Percentiles rank a stretch among this genome's conserved stretches.
Evolutionary conservation across 2,797 vertebrate genomes (phyloP).

Genomic region (Etheostoma nigrum): DNA sequence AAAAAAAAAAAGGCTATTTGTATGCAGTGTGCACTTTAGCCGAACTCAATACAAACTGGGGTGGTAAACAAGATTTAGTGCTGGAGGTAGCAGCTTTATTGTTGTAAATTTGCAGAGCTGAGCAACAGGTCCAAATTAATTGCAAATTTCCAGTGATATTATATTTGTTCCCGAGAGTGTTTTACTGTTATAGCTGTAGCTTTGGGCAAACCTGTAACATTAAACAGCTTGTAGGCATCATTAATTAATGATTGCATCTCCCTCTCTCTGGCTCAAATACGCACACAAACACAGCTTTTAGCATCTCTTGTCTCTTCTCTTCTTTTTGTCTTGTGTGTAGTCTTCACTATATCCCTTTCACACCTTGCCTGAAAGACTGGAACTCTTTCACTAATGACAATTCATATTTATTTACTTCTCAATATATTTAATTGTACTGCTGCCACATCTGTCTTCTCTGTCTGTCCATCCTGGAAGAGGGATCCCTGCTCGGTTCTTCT

Average conservation of each 20-base stretch:
- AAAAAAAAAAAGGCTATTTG: conserved; percentile 25
- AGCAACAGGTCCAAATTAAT: conserved; percentile 46
- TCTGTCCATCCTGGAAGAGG: background rate
- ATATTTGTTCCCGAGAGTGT: conserved; percentile 35
- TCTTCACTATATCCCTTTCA: background rate
- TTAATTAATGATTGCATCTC: conserved; percentile 20
- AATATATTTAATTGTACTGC: background rate
- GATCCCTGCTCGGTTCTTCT: background rate
- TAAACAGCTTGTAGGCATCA: conserved; percentile 37
- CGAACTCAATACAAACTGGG: conserved; percentile 30
- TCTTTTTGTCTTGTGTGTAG: background rate
- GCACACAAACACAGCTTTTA: background rate
- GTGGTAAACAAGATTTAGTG: conserved; percentile 48
- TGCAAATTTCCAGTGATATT: conserved; percentile 46
- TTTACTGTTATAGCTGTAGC: conserved; percentile 36
- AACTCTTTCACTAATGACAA: background rate
- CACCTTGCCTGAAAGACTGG: background rate
- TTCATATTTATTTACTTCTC: background rate
- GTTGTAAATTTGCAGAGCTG: conserved; percentile 39
- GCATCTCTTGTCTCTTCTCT: background rate
- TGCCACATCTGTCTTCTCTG: background rate
- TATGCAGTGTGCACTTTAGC: conserved; percentile 28
- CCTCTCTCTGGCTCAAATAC: conserved; percentile 9
- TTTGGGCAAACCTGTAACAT: conserved; percentile 44
- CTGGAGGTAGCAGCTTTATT: conserved; percentile 42